These are phyloP conservation scores for Nothocercus julius DNA, from an alignment of 2,113 vertebrate genomes.

Conservation along the genomic window DNA sequence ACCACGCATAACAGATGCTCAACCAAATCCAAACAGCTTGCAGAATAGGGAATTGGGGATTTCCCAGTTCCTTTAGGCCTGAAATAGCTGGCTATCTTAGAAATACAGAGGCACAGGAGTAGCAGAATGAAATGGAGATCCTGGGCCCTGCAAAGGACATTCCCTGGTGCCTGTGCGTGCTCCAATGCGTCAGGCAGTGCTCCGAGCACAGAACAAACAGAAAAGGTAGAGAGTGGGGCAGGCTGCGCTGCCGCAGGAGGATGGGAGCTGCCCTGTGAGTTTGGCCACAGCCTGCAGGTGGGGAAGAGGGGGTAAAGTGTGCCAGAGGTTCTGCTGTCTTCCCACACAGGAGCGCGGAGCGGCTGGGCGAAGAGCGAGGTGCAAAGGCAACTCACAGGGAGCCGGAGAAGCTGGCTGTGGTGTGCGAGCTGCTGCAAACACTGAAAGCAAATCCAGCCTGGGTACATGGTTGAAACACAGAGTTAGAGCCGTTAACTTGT, in stretches of 20 bases:
- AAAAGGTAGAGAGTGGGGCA: not conserved
- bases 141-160: not conserved
- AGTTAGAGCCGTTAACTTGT: not conserved
- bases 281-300: not conserved
- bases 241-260: constrained; percentile 15
- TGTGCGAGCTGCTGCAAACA: not conserved
- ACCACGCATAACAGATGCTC: not conserved
- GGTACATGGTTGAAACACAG: not conserved
- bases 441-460: not conserved
- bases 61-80: not conserved
- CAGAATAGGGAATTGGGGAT: not conserved
- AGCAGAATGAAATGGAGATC: not conserved
- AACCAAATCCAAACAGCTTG: not conserved
- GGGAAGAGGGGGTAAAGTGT: not conserved
- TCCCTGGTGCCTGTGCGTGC: not conserved
- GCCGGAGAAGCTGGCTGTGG: not conserved
- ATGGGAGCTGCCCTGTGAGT: not conserved
- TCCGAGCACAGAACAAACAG: not conserved
- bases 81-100: not conserved
- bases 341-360: not conserved
- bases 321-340: not conserved
- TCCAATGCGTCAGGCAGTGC: constrained; percentile 18
- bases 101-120: not conserved
- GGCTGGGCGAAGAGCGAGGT: not conserved
- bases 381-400: not conserved